Evolutionary conservation across 2,113 vertebrate species (phyloP), one percentile per base, ranked within the genome.

Genomic region (Pleuronectes platessa): DNA sequence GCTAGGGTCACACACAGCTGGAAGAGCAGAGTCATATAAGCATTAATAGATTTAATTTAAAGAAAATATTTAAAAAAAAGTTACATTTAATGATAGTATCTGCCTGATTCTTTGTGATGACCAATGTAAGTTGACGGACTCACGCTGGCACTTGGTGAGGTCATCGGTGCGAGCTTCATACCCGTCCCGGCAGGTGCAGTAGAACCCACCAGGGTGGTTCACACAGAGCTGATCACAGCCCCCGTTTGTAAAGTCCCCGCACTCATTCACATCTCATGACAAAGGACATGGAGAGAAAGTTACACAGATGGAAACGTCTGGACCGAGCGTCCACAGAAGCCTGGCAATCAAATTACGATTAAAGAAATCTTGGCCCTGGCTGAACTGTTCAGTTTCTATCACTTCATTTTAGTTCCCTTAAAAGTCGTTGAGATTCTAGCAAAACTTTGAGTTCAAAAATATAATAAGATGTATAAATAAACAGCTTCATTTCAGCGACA

Each of bases 151-250:
- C 83, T 91, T 95, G 65, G 89, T 91, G 49, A 60, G 81, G 61
- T 95, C 90, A 2, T 96, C 95, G 0, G 84, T 91, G 58, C 88
- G 89, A 0, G 83, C 61, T 24, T 81, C 26, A 42, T 90, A 96
- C 0, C 95, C 94, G 0, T 80, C 75, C 55, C 74, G 87, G 78
- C 95, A 96, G 87, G 81, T 87, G 77, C 95, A 96, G 88, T 91
- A 93, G 67, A 94, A 96, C 3, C 86, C 63, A 9, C 93, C 94
- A 0, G 89, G 90, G 15, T 85, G 74, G 83, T 96, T 96, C 56
- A 84, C 54, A 63, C 95, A 96, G 71, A 93, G 79, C 88, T 96
- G 95, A 85, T 95, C 91, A 65, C 94, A 96, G 10, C 95, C 95
- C 2, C 94, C 94, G 0, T 93, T 94, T 14, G 91, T 91, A 66